Evolutionary conservation across 2,888 invertebrate genomes (phyloP).

Genomic region (Sclerodermus sp.): DNA sequence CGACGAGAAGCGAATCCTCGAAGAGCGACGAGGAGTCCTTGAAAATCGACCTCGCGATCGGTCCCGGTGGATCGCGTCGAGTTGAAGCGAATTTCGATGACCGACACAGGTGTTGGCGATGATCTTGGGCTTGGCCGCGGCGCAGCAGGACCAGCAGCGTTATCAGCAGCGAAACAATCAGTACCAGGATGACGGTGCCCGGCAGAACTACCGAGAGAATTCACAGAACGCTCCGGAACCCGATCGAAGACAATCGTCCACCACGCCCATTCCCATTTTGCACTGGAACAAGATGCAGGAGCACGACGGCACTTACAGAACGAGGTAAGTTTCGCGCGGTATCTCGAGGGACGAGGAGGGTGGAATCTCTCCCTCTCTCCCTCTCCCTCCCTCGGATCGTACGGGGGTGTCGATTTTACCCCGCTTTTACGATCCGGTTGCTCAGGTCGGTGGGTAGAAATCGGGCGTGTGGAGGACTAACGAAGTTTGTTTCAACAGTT

Average conservation of each 20-base stretch:
- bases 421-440: too few species aligned
- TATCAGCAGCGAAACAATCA: slow-evolving; percentile 21
- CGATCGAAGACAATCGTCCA: slow-evolving; percentile 54
- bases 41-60: too few species aligned
- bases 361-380: too few species aligned
- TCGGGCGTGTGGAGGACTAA: not conserved
- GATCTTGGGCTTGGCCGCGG: slow-evolving; percentile 46
- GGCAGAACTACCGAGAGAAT: slow-evolving; percentile 20
- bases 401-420: too few species aligned
- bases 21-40: too few species aligned
- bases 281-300: slow-evolving; percentile 82
- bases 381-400: too few species aligned
- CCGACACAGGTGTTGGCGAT: slow-evolving; percentile 38
- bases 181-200: slow-evolving; percentile 24
- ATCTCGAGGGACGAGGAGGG: too few species aligned
- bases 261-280: slow-evolving; percentile 80
- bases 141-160: slow-evolving; percentile 39
- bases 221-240: slow-evolving; percentile 22
- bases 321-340: slow-evolving; percentile 66
- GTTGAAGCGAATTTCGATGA: too few species aligned
- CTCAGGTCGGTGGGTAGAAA: too few species aligned
- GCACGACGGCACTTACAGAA: slow-evolving; percentile 81
- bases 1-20: too few species aligned
- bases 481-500: slow-evolving; percentile 57
- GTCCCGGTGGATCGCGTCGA: too few species aligned